These are phyloP conservation scores for Prostheceraeus crozeri DNA, from an alignment of 2,888 invertebrate species.

Conservation along the genomic window DNA sequence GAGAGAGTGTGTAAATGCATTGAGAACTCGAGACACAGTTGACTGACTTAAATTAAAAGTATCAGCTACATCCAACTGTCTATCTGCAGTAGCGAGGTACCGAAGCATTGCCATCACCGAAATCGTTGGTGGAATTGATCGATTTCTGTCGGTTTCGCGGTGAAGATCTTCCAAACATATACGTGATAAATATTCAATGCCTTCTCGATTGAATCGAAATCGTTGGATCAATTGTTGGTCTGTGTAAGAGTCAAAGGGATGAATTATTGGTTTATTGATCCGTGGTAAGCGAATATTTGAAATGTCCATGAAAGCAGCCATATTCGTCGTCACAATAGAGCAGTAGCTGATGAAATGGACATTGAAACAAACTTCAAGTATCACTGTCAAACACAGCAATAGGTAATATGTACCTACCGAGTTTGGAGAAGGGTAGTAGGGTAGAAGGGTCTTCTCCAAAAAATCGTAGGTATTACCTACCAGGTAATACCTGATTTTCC, in stretches of 20 bases:
- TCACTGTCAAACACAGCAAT: too few species aligned
- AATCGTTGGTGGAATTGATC: slow-evolving; percentile 7
- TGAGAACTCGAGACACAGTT: slow-evolving; percentile 13
- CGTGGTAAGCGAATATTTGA: too few species aligned
- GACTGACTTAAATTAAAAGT: slow-evolving; percentile 19
- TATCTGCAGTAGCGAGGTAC: slow-evolving; percentile 11
- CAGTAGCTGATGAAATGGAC: too few species aligned
- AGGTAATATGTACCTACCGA: too few species aligned
- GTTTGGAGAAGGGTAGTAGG: too few species aligned
- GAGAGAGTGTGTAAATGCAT: not conserved
- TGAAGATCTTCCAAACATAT: not conserved
- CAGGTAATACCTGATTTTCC: too few species aligned
- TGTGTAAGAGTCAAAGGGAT: slow-evolving; percentile 10
- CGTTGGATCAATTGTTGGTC: slow-evolving; percentile 8
- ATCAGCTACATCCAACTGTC: slow-evolving; percentile 3
- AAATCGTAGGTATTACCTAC: too few species aligned
- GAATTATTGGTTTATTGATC: too few species aligned
- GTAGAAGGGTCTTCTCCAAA: too few species aligned
- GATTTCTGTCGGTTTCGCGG: not conserved
- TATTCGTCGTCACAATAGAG: too few species aligned
- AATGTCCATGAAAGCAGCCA: slow-evolving; percentile 13
- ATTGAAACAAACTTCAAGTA: too few species aligned
- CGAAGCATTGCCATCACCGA: slow-evolving; percentile 19
- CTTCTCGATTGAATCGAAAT: slow-evolving; percentile 18
- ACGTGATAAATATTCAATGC: slow-evolving; percentile 4